Evolutionary conservation across 2,888 invertebrate species (phyloP).

Genomic region (Lycophotia porphyrea): DNA sequence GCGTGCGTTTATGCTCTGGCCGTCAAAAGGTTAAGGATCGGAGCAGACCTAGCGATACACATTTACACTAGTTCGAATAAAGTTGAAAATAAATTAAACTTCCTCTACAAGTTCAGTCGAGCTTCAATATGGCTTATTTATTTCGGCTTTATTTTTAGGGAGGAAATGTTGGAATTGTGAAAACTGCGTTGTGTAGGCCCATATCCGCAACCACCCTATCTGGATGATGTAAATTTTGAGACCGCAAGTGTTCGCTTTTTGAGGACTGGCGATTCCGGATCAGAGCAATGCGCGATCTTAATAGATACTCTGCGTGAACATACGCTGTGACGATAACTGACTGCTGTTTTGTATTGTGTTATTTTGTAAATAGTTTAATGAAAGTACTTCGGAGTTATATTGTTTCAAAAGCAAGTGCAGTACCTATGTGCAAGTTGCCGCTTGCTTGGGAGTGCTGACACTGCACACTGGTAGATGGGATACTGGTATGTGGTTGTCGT

Average conservation of each 20-base stretch:
- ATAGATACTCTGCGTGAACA: neutral
- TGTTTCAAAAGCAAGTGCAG: slow-evolving; percentile 3
- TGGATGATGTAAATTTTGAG: neutral
- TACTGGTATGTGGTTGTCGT: neutral
- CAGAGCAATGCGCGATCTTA: slow-evolving; percentile 2
- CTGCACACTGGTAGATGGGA: neutral
- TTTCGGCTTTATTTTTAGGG: neutral
- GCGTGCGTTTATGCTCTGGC: no score
- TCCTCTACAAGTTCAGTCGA: neutral
- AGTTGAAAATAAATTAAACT: neutral
- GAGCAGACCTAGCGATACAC: neutral
- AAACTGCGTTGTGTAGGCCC: neutral
- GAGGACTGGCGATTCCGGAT: neutral
- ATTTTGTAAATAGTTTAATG: slow-evolving; percentile 8
- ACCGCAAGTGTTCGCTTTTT: neutral
- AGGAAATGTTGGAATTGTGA: neutral
- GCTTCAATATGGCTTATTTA: neutral
- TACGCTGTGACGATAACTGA: neutral
- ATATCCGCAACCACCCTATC: no score
- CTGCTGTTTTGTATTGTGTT: neutral
- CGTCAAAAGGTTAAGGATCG: no score
- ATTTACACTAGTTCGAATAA: neutral
- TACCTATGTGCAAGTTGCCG: neutral
- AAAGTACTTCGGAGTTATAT: neutral
- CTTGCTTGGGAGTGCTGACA: neutral